Base-by-base conservation (phyloP, 2,888 invertebrate genomes). In the Cryptophagus acutangulus region DNA sequence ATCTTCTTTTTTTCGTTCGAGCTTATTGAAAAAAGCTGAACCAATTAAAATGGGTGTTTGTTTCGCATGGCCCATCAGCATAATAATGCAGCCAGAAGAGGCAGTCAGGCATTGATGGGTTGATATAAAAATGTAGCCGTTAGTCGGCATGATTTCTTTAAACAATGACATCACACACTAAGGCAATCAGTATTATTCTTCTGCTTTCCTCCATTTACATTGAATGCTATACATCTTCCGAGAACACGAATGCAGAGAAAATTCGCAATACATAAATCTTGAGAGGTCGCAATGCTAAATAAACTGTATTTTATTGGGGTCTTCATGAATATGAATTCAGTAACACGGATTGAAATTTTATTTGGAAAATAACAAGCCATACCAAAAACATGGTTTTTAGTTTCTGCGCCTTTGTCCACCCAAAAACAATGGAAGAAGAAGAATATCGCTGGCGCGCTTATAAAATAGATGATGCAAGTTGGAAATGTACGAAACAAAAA, bases 211-310 rank as follows among this genome's bases (percentile, higher is more conserved):
- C 57, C 58, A 65, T 67, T 66, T 67, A 65, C 66, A 66, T 66
- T 66, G 65, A 67, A 66, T 67, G 62, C 66, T 56, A 63, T 66
- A 65, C 63, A 64, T 66, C 66, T 63, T 62, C 48, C 45, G 49
- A 51, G 57, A 60, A 61, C 62, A 61, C 58, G 62, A 52, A 56
- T 49, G 56, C 59, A 52, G 61, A 49, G 58, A 61, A 60, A 59
- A 57, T 62, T 61, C 62, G 54, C 61, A 55, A 63, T 51, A 59
- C 61, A 65, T 64, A 65, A 64, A 65, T 65, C 63, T 59, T 45
- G 29, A 34, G 48, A 55, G 58, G 57, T 57, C 54, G 56, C 54
- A 46, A 53, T 13, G 55, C 55, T 59, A 59, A 62, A 59, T 63
- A 60, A 59, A 62, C 59, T 55, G 54, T 57, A 57, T 61, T 59